Percentiles rank a stretch among this genome's conserved stretches.
Conservation (phyloP, 2,113 vertebrate genomes). For the Gymnarchus niloticus region DNA sequence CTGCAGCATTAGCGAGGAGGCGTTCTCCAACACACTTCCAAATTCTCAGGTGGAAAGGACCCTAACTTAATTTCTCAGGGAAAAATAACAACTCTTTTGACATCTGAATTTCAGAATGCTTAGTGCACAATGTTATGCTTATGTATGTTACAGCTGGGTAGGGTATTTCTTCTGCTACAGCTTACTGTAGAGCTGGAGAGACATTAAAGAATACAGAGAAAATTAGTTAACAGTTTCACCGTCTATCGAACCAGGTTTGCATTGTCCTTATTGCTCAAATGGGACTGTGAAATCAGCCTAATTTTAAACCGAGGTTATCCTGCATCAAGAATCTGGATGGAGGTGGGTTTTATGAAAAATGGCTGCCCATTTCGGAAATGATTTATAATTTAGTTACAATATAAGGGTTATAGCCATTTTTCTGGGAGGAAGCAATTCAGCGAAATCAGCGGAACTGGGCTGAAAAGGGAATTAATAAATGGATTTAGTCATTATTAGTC, state of each 20-base stretch:
- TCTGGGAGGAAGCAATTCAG: not conserved
- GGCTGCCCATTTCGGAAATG: not conserved
- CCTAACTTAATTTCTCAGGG: not conserved
- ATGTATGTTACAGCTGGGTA: not conserved
- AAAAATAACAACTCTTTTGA: slow-evolving; percentile 3
- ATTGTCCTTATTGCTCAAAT: not conserved
- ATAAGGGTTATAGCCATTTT: not conserved
- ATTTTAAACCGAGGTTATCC: not conserved
- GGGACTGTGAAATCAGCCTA: not conserved
- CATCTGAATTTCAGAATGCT: not conserved
- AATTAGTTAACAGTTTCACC: not conserved
- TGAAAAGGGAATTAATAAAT: not conserved
- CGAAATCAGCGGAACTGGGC: not conserved
- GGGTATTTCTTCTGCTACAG: not conserved
- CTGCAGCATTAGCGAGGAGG: not conserved
- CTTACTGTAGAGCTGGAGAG: not conserved
- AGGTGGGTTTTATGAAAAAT: not conserved
- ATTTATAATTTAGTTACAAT: not conserved
- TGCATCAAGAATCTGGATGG: not conserved
- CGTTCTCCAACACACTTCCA: not conserved
- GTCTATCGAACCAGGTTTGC: not conserved
- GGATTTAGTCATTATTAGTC: not conserved
- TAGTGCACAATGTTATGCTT: not conserved
- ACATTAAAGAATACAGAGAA: not conserved
- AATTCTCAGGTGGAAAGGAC: not conserved